Evolutionary conservation across 2,888 invertebrate genomes (phyloP).

Genomic region (Acronicta psi): DNA sequence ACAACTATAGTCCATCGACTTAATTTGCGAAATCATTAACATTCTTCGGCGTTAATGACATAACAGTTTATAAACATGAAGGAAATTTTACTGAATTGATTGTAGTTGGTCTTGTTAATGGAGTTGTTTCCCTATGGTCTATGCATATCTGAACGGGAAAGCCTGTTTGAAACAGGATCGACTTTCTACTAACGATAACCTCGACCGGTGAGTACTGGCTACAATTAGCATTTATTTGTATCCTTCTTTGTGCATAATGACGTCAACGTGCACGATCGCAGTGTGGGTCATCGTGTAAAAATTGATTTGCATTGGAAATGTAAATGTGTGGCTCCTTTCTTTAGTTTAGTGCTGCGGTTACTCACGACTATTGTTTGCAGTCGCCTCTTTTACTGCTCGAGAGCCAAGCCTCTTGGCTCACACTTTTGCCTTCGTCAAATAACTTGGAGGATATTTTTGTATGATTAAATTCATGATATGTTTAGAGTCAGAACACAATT

Average conservation of each 20-base stretch:
- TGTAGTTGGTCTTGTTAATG: constrained; percentile 17
- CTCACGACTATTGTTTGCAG: constrained; percentile 41
- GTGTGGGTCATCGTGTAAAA: constrained; percentile 30
- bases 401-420: constrained; percentile 15
- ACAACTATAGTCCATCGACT: constrained; percentile 17
- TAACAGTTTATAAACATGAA: constrained; percentile 20
- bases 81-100: constrained; percentile 12
- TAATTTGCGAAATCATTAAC: constrained; percentile 39
- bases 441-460: constrained; percentile 4
- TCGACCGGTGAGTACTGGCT: constrained; percentile 14
- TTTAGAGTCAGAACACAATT: too few relatives aligned
- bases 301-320: constrained; percentile 30
- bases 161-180: constrained; percentile 46
- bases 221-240: constrained; percentile 25
- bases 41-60: constrained; percentile 30
- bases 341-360: constrained; percentile 28
- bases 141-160: constrained; percentile 36
- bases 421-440: constrained; percentile 5
- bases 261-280: constrained; percentile 29
- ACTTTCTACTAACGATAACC: constrained; percentile 49
- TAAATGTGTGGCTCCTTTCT: constrained; percentile 23
- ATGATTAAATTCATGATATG: neutral
- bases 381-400: constrained; percentile 23
- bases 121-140: constrained; percentile 21
- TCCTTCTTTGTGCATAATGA: constrained; percentile 28